Percentiles rank a stretch among this genome's conserved stretches.
These are phyloP conservation scores for Leontocebus nigricollis DNA, from an alignment of 2,797 vertebrate genomes.

Conservation along the genomic window DNA sequence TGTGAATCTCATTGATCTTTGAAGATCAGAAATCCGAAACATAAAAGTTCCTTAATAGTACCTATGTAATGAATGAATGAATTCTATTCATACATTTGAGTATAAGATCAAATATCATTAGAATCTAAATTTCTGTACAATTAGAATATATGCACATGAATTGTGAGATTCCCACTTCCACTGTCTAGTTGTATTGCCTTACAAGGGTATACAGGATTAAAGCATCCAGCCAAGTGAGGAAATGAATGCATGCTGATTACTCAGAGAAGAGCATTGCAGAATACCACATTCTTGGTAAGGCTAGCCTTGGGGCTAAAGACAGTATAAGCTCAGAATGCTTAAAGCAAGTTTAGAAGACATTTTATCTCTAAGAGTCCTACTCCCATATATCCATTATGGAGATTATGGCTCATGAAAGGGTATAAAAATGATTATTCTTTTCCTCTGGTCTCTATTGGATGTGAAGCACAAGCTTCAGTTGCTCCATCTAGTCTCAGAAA, in stretches of 20 bases:
- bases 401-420: constrained; percentile 33
- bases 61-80: background rate
- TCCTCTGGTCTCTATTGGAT: background rate
- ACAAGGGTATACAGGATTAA: background rate
- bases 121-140: background rate
- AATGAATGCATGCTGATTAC: background rate
- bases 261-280: background rate
- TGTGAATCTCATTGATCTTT: background rate
- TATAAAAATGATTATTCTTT: constrained; percentile 9
- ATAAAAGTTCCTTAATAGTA: background rate
- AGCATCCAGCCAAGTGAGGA: background rate
- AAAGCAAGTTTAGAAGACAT: background rate
- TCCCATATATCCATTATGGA: constrained; percentile 43
- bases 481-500: constrained; percentile 51
- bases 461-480: constrained; percentile 58
- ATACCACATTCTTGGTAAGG: background rate
- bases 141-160: background rate
- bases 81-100: background rate
- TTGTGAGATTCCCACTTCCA: background rate
- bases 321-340: background rate
- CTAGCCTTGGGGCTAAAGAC: background rate
- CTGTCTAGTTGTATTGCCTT: background rate
- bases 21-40: background rate
- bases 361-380: constrained; percentile 17
- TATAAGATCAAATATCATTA: background rate